A percentile compares a stretch with the other conserved stretches of the same genome.
These are phyloP conservation scores for Sepiola atlantica DNA, from an alignment of 2,888 invertebrate species.

Conservation along the genomic window DNA sequence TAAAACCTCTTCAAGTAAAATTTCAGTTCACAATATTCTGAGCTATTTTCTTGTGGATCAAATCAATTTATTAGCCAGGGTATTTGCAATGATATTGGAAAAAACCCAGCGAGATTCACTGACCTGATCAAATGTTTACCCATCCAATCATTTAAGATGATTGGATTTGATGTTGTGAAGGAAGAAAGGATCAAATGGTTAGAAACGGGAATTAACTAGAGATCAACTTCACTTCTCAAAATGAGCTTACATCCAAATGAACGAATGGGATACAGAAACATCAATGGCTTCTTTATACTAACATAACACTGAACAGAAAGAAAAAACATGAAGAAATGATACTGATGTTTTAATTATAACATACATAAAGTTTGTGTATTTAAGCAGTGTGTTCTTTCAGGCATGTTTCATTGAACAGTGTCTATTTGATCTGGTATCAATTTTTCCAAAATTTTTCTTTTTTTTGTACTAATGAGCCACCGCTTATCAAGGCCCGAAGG, in stretches of 20 bases:
- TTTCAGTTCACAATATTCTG: background rate
- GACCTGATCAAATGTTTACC: background rate
- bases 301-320: background rate
- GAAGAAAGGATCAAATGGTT: background rate
- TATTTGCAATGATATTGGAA: background rate
- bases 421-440: too few species aligned
- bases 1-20: slow-evolving; percentile 7
- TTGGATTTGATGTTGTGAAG: background rate
- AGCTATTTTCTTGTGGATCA: background rate
- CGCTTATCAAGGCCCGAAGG: too few species aligned
- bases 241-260: background rate
- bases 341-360: too few species aligned
- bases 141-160: background rate
- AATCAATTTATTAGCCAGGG: background rate
- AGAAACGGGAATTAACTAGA: background rate
- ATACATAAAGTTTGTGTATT: too few species aligned
- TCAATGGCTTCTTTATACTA: background rate
- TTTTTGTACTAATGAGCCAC: too few species aligned
- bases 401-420: too few species aligned
- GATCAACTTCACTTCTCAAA: background rate
- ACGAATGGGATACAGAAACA: background rate
- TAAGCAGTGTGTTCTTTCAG: too few species aligned
- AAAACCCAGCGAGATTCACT: background rate
- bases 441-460: too few species aligned
- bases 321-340: background rate